Conservation (phyloP, 2,113 vertebrate genomes). For the Oncorhynchus nerka region DNA sequence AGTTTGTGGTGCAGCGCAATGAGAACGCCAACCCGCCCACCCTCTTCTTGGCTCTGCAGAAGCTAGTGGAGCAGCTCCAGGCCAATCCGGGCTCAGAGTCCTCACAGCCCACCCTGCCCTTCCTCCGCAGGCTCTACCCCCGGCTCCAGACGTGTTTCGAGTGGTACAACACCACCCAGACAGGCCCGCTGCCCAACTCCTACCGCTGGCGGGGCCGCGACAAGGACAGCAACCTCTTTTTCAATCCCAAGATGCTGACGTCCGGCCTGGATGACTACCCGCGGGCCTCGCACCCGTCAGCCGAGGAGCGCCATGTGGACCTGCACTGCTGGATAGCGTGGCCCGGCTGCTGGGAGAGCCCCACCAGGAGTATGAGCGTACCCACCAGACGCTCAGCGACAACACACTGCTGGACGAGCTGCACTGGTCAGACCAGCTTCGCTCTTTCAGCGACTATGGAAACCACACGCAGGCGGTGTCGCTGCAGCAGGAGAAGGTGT, state of each 20-base stretch:
- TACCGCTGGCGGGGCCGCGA: constrained; percentile 96
- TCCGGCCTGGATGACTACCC: constrained; percentile 95
- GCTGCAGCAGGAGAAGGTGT: constrained; percentile 75
- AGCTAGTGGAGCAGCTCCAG: constrained; percentile 66
- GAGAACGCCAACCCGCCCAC: constrained; percentile 86
- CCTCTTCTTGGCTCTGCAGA: constrained; percentile 78
- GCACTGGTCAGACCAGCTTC: constrained; percentile 86
- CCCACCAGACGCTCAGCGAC: constrained; percentile 68
- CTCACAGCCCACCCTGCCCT: constrained; percentile 60
- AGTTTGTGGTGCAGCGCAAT: constrained; percentile 83
- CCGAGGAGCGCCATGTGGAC: constrained; percentile 88
- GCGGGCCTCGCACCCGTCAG: constrained; percentile 88
- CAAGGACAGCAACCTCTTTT: constrained; percentile 78
- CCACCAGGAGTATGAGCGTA: constrained; percentile 58
- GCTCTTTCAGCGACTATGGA: constrained; percentile 85
- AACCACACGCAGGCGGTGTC: constrained; percentile 85
- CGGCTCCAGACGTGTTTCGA: constrained; percentile 86
- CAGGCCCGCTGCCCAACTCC: constrained; percentile 78
- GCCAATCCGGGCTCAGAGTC: constrained; percentile 20
- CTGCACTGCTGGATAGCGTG: constrained; percentile 90
- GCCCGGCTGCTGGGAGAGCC: constrained; percentile 78
- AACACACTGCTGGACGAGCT: constrained; percentile 76
- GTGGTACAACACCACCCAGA: constrained; percentile 89
- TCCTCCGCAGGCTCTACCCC: constrained; percentile 81
- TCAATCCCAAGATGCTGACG: constrained; percentile 93